A percentile compares a stretch with the other conserved stretches of the same genome.
Conservation (phyloP, 2,888 invertebrate species). For the Drosophila helvetica region DNA sequence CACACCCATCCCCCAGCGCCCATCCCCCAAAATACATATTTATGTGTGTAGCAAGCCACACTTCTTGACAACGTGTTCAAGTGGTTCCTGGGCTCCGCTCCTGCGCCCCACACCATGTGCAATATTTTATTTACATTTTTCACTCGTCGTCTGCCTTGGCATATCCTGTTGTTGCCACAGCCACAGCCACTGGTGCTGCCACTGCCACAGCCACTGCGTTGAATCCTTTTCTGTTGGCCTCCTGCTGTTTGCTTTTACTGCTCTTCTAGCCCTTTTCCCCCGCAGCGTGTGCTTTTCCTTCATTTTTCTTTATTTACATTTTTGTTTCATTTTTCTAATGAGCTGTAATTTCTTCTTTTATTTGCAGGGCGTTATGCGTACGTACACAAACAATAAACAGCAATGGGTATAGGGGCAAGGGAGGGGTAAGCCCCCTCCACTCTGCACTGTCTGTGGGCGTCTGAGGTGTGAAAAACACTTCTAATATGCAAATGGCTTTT, state of each 20-base stretch:
- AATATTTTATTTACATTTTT: constrained; percentile 79
- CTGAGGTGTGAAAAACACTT: constrained; percentile 74
- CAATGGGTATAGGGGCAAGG: constrained; percentile 10
- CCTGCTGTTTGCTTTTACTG: constrained; percentile 73
- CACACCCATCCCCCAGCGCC: constrained; percentile 49
- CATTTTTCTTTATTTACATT: constrained; percentile 72
- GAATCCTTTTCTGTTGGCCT: constrained; percentile 70
- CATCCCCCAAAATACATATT: constrained; percentile 50
- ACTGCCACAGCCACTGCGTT: constrained; percentile 4
- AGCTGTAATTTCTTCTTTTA: constrained; percentile 81
- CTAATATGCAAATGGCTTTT: constrained; percentile 69
- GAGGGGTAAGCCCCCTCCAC: neutral
- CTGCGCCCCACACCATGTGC: constrained; percentile 35
- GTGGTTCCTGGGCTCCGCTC: constrained; percentile 56
- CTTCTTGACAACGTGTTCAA: constrained; percentile 75
- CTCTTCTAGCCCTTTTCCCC: constrained; percentile 38
- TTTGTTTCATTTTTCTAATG: constrained; percentile 81
- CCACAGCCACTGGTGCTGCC: neutral
- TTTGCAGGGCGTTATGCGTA: constrained; percentile 75
- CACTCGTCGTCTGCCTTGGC: constrained; percentile 71
- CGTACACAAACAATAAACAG: constrained; percentile 67
- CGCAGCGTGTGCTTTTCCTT: constrained; percentile 38
- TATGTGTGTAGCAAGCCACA: constrained; percentile 33
- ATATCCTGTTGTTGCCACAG: constrained; percentile 50
- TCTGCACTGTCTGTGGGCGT: constrained; percentile 41